Base-by-base conservation (phyloP, 2,888 invertebrate species). In the Andrena bucephala region DNA sequence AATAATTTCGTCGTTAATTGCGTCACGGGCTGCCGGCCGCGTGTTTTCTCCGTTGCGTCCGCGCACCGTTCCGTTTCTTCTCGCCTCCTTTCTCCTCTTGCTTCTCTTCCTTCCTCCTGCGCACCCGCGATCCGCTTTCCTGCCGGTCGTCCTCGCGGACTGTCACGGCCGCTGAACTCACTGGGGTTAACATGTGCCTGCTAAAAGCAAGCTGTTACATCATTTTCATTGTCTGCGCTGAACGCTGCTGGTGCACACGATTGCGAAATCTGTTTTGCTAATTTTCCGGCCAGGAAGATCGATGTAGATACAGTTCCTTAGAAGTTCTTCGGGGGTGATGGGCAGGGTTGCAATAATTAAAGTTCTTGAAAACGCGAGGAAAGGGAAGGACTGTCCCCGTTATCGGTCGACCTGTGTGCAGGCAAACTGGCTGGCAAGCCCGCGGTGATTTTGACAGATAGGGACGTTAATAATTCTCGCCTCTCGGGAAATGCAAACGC, bases 1-100 rank as follows among this genome's bases (percentile, higher is more conserved):
- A 84, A 88, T 88, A 77, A 85, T 87, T 87, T 85, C 62, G 81
- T 72, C 82, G 77, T 87, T 88, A 88, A 88, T 88, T 85, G 84
- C 85, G 85, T 85, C 81, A 88, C 83, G 83, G 82, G 29, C 81
- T 80, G 79, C 36, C 78, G 77, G 65, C 75, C 74, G 77, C 83
- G 74, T 70, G 66, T 69, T 88, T 88, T 81, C 87, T 87, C 83
- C 78, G 79, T 87, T 84, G 76, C 69, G 72, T 72, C 57, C 36
- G 36, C 63, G 29, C 16, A 16, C 59, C 75, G 63, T 77, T 52
- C 67, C 57, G 59, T 60, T 80, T 72, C 48, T 68, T 70, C 60
- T 20, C 65, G 36, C n/a, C 29, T 59, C 50, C 33, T 59, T 63
- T n/a, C 52, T 69, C 31, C 74, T 67, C 33, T 31, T 50, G 42